Evolutionary conservation across 2,797 vertebrate species (phyloP), one percentile per base, ranked within the genome.

Genomic region (Clamator glandarius): DNA sequence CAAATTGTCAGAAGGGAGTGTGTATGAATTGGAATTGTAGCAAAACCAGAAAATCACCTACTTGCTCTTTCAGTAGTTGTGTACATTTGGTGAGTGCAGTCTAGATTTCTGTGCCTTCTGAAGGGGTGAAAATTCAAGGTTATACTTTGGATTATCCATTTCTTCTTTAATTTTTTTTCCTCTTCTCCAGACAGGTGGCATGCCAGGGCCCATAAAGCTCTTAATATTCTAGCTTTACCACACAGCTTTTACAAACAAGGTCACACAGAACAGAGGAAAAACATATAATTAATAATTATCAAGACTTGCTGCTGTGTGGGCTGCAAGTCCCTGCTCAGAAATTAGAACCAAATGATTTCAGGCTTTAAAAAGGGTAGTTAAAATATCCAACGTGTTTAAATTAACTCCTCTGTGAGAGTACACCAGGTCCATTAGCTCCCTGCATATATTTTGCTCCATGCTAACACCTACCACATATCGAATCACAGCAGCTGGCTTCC

Each of bases 281-380:
- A 73, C 93, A 91, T 92, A 93, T 92, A 92, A 96, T 95, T 96
- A 96, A 94, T 96, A 93, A 94, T 95, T 86, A 96, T 90, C 73
- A 91, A 91, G 92, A 92, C 82, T 83, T 93, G 84, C 93, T 95
- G 89, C 82, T 95, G 79, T 70, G 91, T 91, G 89, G 91, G 83
- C 87, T 91, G 52, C 84, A 92, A 94, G 79, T 94, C 93, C 87
- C 90, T 67, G 89, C 83, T 96, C 85, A 84, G 89, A 95, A 94
- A 96, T 93, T 88, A 94, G 89, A 93, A 85, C 11, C 55, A 93
- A 95, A 94, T 93, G 21, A 91, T 96, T 69, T 66, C 88, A 91
- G 69, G 55, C 92, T 93, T 94, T 89, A 6, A 75, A 94, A 91
- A 84, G 80, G 46, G 76, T 78, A 78, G 82, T 95, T 96, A 93